These are phyloP conservation scores for Meiosimyza platycephala DNA, from an alignment of 2,888 invertebrate genomes.

Conservation along the genomic window DNA sequence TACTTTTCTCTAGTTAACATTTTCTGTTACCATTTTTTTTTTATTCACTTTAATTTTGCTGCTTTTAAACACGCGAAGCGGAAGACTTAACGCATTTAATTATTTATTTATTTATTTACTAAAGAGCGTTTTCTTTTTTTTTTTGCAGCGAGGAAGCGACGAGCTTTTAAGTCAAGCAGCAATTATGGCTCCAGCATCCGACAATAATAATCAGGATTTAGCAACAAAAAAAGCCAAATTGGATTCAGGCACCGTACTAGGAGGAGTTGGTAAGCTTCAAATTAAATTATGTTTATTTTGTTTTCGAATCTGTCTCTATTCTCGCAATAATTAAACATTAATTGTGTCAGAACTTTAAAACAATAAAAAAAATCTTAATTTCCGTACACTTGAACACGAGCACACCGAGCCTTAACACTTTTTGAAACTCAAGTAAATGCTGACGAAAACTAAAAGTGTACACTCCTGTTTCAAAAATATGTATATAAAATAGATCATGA, in stretches of 20 bases:
- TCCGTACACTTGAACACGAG: too few species aligned
- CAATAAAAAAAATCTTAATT: too few species aligned
- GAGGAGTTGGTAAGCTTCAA: constrained; percentile 67
- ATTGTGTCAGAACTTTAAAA: too few species aligned
- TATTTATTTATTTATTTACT: constrained; percentile 28
- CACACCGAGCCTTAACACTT: too few species aligned
- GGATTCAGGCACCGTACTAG: constrained; percentile 66
- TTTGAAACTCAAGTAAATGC: too few species aligned
- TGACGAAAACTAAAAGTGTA: too few species aligned
- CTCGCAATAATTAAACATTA: too few species aligned
- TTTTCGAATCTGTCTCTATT: background rate
- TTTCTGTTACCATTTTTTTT: background rate
- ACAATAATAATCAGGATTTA: constrained; percentile 91
- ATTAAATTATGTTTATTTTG: background rate
- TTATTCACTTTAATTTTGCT: background rate
- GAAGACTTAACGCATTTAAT: background rate
- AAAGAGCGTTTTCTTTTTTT: background rate
- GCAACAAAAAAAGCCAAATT: constrained; percentile 93
- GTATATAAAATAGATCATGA: too few species aligned
- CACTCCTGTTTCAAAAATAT: too few species aligned
- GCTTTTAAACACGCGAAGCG: background rate
- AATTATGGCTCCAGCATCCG: constrained; percentile 94
- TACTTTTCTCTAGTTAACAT: constrained; percentile 20
- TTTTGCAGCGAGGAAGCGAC: constrained; percentile 93
- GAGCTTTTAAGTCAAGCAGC: constrained; percentile 95